phyloP scores from a whole-genome alignment of 2,797 vertebrate genomes.

The Schizopygopsis pylzovi region DNA sequence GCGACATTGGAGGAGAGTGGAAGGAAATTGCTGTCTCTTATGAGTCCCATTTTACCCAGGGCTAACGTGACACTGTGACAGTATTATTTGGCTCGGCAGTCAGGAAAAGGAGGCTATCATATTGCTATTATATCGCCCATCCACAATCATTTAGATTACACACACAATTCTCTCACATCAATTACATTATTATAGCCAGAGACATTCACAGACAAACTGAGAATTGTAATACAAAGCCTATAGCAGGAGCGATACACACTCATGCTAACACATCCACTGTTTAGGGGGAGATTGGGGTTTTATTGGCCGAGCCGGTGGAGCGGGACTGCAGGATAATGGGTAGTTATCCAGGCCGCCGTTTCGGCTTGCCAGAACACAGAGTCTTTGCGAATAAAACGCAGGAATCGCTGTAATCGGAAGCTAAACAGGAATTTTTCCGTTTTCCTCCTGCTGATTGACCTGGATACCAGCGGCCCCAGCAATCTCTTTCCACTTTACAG shows the following conservation, averaged over 20 bases:
- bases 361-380: conserved; percentile 1
- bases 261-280: conserved; percentile 28
- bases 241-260: conserved; percentile 7
- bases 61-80: conserved; percentile 42
- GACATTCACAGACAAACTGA: conserved; percentile 38
- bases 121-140: conserved; percentile 35
- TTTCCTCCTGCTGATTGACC: conserved; percentile 54
- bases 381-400: conserved; percentile 36
- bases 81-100: conserved; percentile 38
- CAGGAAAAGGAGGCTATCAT: conserved; percentile 30
- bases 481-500: conserved; percentile 52
- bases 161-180: conserved; percentile 40
- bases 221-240: conserved; percentile 33
- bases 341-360: conserved; percentile 48
- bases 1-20: conserved; percentile 25
- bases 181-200: conserved; percentile 39
- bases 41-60: conserved; percentile 41
- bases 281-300: conserved; percentile 52
- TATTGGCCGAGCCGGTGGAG: conserved; percentile 51
- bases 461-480: conserved; percentile 32
- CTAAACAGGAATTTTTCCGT: conserved; percentile 51
- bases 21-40: conserved; percentile 46
- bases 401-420: conserved; percentile 54
- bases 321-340: conserved; percentile 52
- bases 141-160: conserved; percentile 42